Base-by-base conservation (phyloP, 2,888 invertebrate species). In the Drosophila ochracea region DNA sequence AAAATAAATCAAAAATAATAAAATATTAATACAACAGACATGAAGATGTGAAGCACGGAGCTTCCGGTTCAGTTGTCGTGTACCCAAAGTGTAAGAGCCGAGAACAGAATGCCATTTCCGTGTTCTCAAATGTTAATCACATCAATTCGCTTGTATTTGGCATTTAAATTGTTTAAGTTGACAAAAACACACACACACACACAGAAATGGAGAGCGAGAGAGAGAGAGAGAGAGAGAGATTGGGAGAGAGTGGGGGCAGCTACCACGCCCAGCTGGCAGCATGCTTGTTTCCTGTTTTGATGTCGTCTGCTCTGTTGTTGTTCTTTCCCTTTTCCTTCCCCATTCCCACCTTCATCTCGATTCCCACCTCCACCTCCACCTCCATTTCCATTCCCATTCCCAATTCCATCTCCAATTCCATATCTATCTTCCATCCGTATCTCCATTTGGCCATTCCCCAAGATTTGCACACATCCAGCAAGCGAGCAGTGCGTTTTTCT, bases 91-190 rank as follows among this genome's bases (percentile, higher is more conserved):
- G 80, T 75, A 79, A 73, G 73, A 4, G 33, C n/a, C 10, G 19
- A 30, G 11, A 68, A 62, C 60, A 41, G 37, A 64, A 64, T 62
- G 54, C 33, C 37, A 10, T 33, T 16, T 7, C 19, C 33, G 47
- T 71, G 73, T 79, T 66, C 68, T 82, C 58, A 88, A 79, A 89
- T 81, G 84, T 89, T 84, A 83, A 86, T 74, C 77, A 79, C 76
- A 72, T 64, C 73, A 72, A 72, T 74, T 89, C 76, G 74, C 87
- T 59, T 74, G 76, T 71, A 79, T 87, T 76, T 74, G 74, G 64
- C 80, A 85, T 85, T 88, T 87, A 88, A 87, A 88, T 88, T 77
- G 85, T 88, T 90, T 90, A 86, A 90, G 88, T 88, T 90, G 83
- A 84, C 88, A 81, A 66, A 79, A 63, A 58, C 55, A 73, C 62